Evolutionary conservation across 2,888 invertebrate species (phyloP).

Genomic region (Heliconius aoede): DNA sequence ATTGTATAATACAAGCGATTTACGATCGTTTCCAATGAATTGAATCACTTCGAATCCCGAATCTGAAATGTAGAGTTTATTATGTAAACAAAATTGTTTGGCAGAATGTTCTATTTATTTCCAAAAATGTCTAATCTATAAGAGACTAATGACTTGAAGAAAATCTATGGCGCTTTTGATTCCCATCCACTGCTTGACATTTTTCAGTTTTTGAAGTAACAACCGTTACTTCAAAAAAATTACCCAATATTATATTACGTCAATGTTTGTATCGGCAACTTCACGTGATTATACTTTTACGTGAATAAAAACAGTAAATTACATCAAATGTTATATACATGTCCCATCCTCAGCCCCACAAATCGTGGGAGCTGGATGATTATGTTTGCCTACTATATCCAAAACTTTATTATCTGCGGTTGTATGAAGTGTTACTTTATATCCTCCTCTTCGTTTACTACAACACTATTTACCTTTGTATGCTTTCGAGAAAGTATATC

Average conservation of each 20-base stretch:
- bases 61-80: constrained; percentile 19
- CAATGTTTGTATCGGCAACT: too few species aligned
- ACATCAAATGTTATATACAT: background rate
- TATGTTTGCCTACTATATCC: constrained; percentile 32
- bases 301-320: background rate
- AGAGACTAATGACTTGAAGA: too few species aligned
- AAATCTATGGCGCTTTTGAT: too few species aligned
- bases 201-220: too few species aligned
- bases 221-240: too few species aligned
- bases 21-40: constrained; percentile 14
- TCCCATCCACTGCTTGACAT: too few species aligned
- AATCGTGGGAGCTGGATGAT: background rate
- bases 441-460: constrained; percentile 53
- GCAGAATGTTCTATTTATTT: background rate
- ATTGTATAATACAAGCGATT: constrained; percentile 48
- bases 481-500: constrained; percentile 51
- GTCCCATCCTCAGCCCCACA: background rate
- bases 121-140: background rate
- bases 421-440: constrained; percentile 50
- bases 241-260: too few species aligned
- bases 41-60: constrained; percentile 17
- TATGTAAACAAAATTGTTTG: background rate
- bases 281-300: too few species aligned
- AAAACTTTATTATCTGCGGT: constrained; percentile 41
- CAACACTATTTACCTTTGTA: constrained; percentile 57